Evolutionary conservation across 2,797 vertebrate species (phyloP), one percentile per base, ranked within the genome.

Genomic region (Chloroceryle amazona): DNA sequence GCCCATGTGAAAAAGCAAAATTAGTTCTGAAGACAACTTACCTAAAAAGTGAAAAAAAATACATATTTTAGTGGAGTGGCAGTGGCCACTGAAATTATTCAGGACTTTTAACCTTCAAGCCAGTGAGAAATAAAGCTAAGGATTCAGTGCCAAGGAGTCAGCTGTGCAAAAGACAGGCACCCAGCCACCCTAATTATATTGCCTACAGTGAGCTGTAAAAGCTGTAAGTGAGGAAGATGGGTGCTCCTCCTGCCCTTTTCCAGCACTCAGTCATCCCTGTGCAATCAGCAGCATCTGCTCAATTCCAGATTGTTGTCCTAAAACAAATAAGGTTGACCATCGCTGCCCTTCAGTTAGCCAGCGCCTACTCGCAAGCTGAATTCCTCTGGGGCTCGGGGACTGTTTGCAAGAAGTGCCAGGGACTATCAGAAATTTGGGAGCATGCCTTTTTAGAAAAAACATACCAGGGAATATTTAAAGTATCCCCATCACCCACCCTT

Each of bases 231-330:
- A 25, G 67, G 23, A 51, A 70, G 42, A 42, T n/a, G 33, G 62
- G 67, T 61, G 66, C 42, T 89, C 25, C 37, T 67, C 62, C 67
- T 62, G 10, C 42, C 26, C 58, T 51, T 33, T 70, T 33, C 67
- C 52, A 62, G 29, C 71, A 13, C 31, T 68, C 60, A 21, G n/a
- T 46, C 57, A 46, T 7, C 31, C 33, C 37, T 13, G 22, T 15
- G 41, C 33, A 49, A 65, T 26, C 61, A 61, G 37, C 55, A 73
- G 65, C 61, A 63, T 58, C 55, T 81, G 39, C 61, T 39, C 42
- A 11, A 35, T 65, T 80, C 57, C 63, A 65, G 41, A 21, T 25
- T 6, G 0, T 25, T 1, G 0, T n/a, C 67, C 42, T 28, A 66
- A 82, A 25, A 47, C 41, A 37, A 61, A 71, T 7, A 15, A 41